These are phyloP conservation scores for Nerophis ophidion DNA, from an alignment of 2,113 vertebrate genomes.

Conservation along the genomic window DNA sequence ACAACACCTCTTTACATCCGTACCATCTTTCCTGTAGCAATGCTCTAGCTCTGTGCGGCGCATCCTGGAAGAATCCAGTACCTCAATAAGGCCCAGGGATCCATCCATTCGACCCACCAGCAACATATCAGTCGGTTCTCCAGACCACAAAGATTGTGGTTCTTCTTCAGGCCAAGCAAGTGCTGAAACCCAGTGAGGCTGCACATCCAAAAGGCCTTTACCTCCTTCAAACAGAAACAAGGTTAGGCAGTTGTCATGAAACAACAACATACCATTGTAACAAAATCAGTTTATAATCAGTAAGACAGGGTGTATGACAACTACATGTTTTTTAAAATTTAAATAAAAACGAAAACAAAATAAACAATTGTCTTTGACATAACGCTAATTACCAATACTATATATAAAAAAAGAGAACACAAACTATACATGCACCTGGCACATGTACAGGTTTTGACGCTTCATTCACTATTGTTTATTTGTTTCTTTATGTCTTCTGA, in stretches of 20 bases:
- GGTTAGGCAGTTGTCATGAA: background rate
- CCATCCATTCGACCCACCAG: conserved; percentile 94
- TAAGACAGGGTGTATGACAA: too few relatives aligned
- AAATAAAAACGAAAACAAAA: too few relatives aligned
- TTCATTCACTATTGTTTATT: too few relatives aligned
- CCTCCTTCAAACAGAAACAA: conserved; percentile 70
- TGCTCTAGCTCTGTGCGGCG: conserved; percentile 85
- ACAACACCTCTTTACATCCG: conserved; percentile 3
- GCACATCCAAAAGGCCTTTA: conserved; percentile 84
- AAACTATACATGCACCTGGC: too few relatives aligned
- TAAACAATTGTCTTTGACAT: too few relatives aligned
- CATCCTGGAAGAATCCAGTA: conserved; percentile 82
- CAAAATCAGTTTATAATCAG: too few relatives aligned
- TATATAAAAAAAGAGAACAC: too few relatives aligned
- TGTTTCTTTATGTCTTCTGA: too few relatives aligned
- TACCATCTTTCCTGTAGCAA: conserved; percentile 94
- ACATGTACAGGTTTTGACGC: too few relatives aligned
- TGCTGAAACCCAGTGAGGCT: conserved; percentile 95
- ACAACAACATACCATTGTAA: background rate
- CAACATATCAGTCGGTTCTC: conserved; percentile 83
- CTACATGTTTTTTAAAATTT: too few relatives aligned
- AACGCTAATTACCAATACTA: too few relatives aligned
- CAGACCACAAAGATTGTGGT: conserved; percentile 76
- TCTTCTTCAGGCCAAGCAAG: conserved; percentile 87
- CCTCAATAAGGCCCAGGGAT: conserved; percentile 88